Conservation (phyloP, 2,888 invertebrate species). For the Hirtodrosophila trivittata region DNA sequence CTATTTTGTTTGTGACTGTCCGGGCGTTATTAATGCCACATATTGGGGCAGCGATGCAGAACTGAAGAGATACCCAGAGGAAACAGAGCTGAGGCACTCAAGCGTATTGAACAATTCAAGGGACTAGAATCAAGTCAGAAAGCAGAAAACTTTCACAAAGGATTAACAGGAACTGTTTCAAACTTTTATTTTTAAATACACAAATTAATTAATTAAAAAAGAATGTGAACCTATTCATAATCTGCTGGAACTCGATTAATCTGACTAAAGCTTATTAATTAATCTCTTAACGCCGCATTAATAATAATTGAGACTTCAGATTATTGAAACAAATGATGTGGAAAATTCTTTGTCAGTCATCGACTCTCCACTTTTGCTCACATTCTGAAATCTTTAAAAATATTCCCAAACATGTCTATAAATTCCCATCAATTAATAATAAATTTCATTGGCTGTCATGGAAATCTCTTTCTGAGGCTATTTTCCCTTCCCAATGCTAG, state of each 20-base stretch:
- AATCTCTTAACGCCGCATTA: too few species aligned
- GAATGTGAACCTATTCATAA: too few species aligned
- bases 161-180: not conserved
- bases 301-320: too few species aligned
- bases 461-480: not conserved
- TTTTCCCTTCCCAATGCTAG: not conserved
- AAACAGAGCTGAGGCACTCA: not conserved
- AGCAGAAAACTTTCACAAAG: not conserved
- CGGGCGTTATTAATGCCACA: not conserved
- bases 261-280: too few species aligned
- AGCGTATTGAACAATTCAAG: not conserved
- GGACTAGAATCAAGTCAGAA: not conserved
- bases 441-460: not conserved
- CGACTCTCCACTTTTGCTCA: too few species aligned
- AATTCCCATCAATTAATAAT: not conserved
- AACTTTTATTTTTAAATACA: not conserved
- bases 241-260: too few species aligned
- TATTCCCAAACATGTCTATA: not conserved
- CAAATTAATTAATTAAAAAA: too few species aligned
- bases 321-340: too few species aligned
- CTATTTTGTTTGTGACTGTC: not conserved
- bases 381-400: not conserved
- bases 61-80: slow-evolving; percentile 1
- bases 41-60: slow-evolving; percentile 4
- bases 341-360: too few species aligned